Conservation (phyloP, 2,797 vertebrate species). For the Myoxocephalus aenaeus region DNA sequence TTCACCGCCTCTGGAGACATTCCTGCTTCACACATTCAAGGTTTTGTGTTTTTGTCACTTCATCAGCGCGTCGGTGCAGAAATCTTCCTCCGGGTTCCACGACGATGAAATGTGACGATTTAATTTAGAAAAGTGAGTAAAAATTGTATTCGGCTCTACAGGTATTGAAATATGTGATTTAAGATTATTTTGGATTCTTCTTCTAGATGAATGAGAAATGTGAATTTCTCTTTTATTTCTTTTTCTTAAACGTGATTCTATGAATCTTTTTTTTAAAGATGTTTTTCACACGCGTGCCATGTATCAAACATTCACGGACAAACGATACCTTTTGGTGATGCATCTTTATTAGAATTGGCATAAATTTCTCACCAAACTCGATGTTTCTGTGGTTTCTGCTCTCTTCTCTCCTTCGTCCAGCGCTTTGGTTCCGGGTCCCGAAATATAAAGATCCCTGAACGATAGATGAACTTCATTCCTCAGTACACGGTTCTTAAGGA, state of each 20-base stretch:
- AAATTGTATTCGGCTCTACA: not conserved
- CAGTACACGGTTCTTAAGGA: no score
- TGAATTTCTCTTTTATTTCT: not conserved
- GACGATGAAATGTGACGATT: not conserved
- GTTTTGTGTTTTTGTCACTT: not conserved
- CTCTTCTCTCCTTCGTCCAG: no score
- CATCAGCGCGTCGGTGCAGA: no score
- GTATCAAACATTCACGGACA: constrained; percentile 12
- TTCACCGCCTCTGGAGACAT: no score
- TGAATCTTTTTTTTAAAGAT: constrained; percentile 42
- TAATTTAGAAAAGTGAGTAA: not conserved
- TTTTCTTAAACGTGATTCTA: constrained; percentile 48
- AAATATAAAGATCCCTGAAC: no score
- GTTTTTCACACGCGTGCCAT: not conserved
- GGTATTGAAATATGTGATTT: not conserved
- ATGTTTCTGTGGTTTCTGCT: not conserved
- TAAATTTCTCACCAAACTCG: constrained; percentile 10
- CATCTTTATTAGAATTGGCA: constrained; percentile 1
- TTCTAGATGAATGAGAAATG: constrained; percentile 15
- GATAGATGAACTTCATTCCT: no score
- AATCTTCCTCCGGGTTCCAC: not conserved
- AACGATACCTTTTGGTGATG: not conserved
- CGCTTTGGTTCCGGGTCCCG: no score
- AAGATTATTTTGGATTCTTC: not conserved
- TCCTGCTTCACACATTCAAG: not conserved